Conservation (phyloP, 2,113 vertebrate genomes). For the Cairina moschata region DNA sequence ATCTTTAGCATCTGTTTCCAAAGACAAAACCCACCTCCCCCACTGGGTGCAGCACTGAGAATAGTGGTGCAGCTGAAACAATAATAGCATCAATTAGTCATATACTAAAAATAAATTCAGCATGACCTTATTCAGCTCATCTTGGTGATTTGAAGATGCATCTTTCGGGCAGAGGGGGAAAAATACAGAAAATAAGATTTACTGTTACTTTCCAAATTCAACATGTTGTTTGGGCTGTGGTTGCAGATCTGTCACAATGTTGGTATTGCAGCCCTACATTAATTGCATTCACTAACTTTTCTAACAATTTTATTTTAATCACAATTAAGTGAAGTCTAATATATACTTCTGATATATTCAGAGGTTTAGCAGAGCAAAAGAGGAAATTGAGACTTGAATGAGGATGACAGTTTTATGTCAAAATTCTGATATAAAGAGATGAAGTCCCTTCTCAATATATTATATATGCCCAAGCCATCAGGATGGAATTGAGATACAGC, state of each 20-base stretch:
- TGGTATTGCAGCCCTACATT: neutral
- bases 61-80: neutral
- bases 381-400: neutral
- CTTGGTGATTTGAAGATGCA: neutral
- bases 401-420: neutral
- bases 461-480: neutral
- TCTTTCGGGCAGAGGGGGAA: neutral
- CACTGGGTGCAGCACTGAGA: too few species aligned
- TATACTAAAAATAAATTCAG: neutral
- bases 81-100: neutral
- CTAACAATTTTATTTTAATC: neutral
- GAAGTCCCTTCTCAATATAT: neutral
- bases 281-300: neutral
- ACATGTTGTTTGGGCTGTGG: accelerated
- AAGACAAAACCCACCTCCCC: neutral
- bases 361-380: neutral
- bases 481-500: neutral
- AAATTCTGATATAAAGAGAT: neutral
- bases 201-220: neutral
- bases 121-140: neutral
- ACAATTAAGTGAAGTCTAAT: neutral
- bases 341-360: neutral
- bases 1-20: neutral
- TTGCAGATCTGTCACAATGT: neutral
- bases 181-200: neutral